Evolutionary conservation across 2,888 invertebrate genomes (phyloP), one percentile per base, ranked within the genome.

Genomic region (Megastigmus dorsalis): DNA sequence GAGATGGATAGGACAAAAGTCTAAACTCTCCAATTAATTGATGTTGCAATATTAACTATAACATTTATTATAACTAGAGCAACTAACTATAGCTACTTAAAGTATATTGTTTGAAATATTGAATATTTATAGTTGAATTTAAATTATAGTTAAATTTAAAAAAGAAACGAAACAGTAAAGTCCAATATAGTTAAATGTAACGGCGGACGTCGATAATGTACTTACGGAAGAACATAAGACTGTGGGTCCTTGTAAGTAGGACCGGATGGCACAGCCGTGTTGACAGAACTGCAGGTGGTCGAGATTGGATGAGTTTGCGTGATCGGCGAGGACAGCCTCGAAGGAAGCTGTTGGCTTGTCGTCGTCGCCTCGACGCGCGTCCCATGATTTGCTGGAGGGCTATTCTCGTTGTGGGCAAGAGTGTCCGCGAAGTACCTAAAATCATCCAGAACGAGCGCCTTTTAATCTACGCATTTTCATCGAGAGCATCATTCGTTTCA

Each of bases 351-450:
- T 33, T 75, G 76, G 23, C 77, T 77, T 50, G 75, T 77, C 73
- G 77, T 77, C 68, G 81, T 68, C 79, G 80, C 81, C 81, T 79
- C 88, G 66, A 81, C 76, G 73, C 84, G 82, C 72, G 80, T 80
- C 67, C 80, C 81, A 62, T 85, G 85, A 71, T 73, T 81, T 72
- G 82, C 74, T 65, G 85, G 79, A 75, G 82, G 84, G 50, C 87
- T 88, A 74, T 80, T 84, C 79, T 89, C 89, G 79, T 89, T 89
- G 81, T 89, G 89, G 6, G 89, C 89, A 66, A 90, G 85, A 28
- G 90, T 89, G 76, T 90, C 90, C 54, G 89, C 89, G 79, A 90
- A 90, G 78, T 90, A 90, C 78, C 90, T 90, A 80, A 33, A 76
- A 74, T 15, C 43, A 41, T 20, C 7, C 1, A 23, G 36, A 57